Base-by-base conservation (phyloP, 2,113 vertebrate genomes). In the Nansenia antarctica region DNA sequence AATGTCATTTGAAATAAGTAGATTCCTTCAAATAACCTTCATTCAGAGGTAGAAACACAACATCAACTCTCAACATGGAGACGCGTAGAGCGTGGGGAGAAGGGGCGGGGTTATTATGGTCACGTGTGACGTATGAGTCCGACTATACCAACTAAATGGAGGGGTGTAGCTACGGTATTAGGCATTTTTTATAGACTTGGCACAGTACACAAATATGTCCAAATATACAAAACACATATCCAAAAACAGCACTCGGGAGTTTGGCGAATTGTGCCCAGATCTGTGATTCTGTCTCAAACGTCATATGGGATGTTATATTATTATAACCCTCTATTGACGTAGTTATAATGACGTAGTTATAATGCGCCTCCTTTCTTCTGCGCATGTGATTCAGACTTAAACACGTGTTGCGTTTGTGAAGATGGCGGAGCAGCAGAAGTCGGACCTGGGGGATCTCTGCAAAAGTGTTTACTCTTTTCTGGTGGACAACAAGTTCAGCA, bases 401-500 rank as follows among this genome's bases (percentile, higher is more conserved):
- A 69, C 66, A 76, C 9, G 54, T 84, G n/a, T n/a, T n/a, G 72
- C 79, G 83, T 79, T n/a, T 84, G 65, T 77, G 69, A 92, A 94
- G 77, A 94, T 94, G 93, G 93, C 92, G 88, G 87, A 78, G 63
- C 47, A 78, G 63, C 47, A 83, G 0, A 80, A 71, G 0, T 69
- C 90, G 2, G 89, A 85, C 0, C 91, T 92, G 6, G 94, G 93
- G 20, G 93, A 94, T 85, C 85, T 94, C 1, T 94, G 84, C 59
- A 90, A 88, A 60, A 89, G 86, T 64, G 88, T 94, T 0, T 94
- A 93, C 55, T 83, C 90, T 0, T 94, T 94, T 70, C 83, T 94
- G 26, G 11, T 89, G 66, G 88, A 94, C 27, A 94, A 94, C 65
- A 94, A 93, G 77, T 93, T 94, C 77, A 67, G 85, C 3, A 93